A percentile compares a stretch with the other conserved stretches of the same genome.
These are phyloP conservation scores for Dynastes grantii DNA, from an alignment of 2,888 invertebrate genomes.

Conservation along the genomic window DNA sequence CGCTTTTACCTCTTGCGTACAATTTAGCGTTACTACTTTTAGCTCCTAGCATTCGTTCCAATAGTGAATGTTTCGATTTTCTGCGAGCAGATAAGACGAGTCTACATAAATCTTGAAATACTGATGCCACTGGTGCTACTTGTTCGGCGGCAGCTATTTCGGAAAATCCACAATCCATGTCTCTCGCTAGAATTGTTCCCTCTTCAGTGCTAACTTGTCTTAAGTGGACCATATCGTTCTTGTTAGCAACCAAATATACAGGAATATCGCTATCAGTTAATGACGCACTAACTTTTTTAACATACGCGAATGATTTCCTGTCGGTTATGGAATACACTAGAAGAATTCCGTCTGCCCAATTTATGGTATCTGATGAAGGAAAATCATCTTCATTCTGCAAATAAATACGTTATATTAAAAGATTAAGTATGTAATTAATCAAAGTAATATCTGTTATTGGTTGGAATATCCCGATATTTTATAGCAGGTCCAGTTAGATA, in stretches of 20 bases:
- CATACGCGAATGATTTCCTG: slow-evolving; percentile 87
- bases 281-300: slow-evolving; percentile 80
- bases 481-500: too few relatives aligned
- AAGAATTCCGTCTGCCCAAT: slow-evolving; percentile 93
- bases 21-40: slow-evolving; percentile 79
- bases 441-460: too few relatives aligned
- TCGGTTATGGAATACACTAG: slow-evolving; percentile 94
- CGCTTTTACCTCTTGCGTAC: slow-evolving; percentile 90
- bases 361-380: slow-evolving; percentile 80
- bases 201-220: slow-evolving; percentile 91
- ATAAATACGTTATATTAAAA: slow-evolving; percentile 10
- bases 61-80: slow-evolving; percentile 87
- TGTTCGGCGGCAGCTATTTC: slow-evolving; percentile 94
- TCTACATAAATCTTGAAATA: slow-evolving; percentile 87
- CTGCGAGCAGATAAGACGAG: slow-evolving; percentile 86
- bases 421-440: not conserved
- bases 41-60: slow-evolving; percentile 88
- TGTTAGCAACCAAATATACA: slow-evolving; percentile 90
- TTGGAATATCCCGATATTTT: too few relatives aligned
- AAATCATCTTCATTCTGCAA: slow-evolving; percentile 81
- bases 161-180: slow-evolving; percentile 90
- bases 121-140: slow-evolving; percentile 87
- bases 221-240: slow-evolving; percentile 92
- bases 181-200: slow-evolving; percentile 90
- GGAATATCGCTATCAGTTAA: slow-evolving; percentile 80